Percentiles rank a stretch among this genome's conserved stretches.
These are phyloP conservation scores for Mesoligia furuncula DNA, from an alignment of 2,888 invertebrate species.

Conservation along the genomic window DNA sequence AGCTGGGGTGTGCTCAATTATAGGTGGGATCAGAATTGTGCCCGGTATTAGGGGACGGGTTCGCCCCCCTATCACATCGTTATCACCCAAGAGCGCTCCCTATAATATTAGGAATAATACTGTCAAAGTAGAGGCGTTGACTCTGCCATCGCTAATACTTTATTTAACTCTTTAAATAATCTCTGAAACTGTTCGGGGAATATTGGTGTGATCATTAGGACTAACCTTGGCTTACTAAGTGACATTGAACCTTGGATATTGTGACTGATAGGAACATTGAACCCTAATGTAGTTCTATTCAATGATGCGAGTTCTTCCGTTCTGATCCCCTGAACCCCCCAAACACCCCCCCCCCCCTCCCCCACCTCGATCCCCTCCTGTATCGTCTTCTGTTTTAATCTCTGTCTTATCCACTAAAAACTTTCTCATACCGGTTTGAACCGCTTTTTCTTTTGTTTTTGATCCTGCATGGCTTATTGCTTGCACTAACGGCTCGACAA, in stretches of 20 bases:
- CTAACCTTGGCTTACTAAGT: conserved; percentile 28
- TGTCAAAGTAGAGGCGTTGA: conserved; percentile 21
- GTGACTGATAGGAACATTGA: conserved; percentile 32
- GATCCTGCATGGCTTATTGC: conserved; percentile 21
- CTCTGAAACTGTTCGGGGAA: conserved; percentile 7
- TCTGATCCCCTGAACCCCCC: no score
- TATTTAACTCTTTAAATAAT: conserved; percentile 7
- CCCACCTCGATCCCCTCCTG: no score
- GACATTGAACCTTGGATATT: conserved; percentile 30
- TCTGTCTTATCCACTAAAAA: no score
- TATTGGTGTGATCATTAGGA: conserved; percentile 3
- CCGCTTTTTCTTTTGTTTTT: no score
- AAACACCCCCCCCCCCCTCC: no score
- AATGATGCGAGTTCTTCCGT: no score
- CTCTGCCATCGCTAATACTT: conserved; percentile 8
- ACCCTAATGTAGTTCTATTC: conserved; percentile 9
- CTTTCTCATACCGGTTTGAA: no score
- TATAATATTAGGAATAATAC: conserved; percentile 21
- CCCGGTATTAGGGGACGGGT: conserved; percentile 30
- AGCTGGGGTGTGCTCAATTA: conserved; percentile 42
- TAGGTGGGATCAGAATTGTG: conserved; percentile 41
- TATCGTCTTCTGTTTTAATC: no score
- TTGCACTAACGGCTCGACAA: not conserved
- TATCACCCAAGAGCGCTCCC: conserved; percentile 41
- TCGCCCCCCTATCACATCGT: conserved; percentile 47